These are phyloP conservation scores for Montipora efflorescens DNA, from an alignment of 64 coral and sea anemone species.

Conservation along the genomic window DNA sequence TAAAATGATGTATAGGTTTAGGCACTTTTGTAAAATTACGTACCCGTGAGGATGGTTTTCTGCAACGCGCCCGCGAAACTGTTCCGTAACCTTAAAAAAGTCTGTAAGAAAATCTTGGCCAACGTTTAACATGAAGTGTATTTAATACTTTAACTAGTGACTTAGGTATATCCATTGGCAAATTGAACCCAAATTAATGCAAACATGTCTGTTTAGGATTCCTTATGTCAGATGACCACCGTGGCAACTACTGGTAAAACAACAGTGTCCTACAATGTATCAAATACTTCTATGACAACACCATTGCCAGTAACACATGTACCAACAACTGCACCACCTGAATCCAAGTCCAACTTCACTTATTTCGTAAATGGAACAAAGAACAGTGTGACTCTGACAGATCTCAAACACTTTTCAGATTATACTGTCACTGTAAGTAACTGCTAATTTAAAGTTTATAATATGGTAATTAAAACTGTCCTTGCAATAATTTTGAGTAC, in stretches of 20 bases:
- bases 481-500: too few species aligned
- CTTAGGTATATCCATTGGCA: too few species aligned
- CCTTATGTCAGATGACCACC: slow-evolving; percentile 3
- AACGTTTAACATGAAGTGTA: too few species aligned
- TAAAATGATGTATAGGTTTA: too few species aligned
- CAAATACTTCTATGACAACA: not conserved
- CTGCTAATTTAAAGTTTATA: not conserved
- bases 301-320: not conserved
- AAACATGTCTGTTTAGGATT: not conserved
- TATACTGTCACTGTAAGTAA: slow-evolving; percentile 58
- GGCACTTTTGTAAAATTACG: too few species aligned
- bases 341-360: not conserved
- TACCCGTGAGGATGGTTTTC: too few species aligned
- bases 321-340: not conserved
- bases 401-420: slow-evolving; percentile 70
- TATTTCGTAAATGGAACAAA: slow-evolving; percentile 1
- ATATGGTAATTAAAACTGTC: too few species aligned
- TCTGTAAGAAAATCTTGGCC: too few species aligned
- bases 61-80: too few species aligned
- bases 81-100: too few species aligned
- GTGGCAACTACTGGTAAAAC: not conserved
- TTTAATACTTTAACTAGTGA: too few species aligned
- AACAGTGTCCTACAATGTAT: not conserved
- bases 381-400: slow-evolving; percentile 9
- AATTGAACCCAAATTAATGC: too few species aligned